Evolutionary conservation across 2,113 vertebrate genomes (phyloP), one percentile per base, ranked within the genome.

Genomic region (Semnornis frantzii): DNA sequence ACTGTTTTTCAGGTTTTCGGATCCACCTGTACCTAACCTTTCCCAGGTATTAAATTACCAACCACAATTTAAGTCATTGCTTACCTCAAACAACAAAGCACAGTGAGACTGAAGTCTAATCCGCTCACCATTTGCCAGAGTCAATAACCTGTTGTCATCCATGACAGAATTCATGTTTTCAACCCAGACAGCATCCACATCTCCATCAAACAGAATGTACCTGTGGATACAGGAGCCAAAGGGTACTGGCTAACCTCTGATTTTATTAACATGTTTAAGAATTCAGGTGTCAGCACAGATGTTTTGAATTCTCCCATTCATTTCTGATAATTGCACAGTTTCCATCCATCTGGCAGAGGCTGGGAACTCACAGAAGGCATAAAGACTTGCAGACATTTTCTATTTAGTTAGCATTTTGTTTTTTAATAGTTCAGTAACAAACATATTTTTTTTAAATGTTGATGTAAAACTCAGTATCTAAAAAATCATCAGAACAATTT

Each of bases 121-220:
- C 80, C 99, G 97, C 87, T 99, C 99, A 23, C 99, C 99, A 0
- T 99, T 99, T 82, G 99, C 99, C 93, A 99, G 91, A 2, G 99
- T 99, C 96, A 99, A 81, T 76, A 99, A 97, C 92, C 98, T 99
- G 97, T 99, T 99, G 97, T 99, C 99, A 34, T 99, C 99, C 99
- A 99, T 99, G 85, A 99, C 99, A 4, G 99, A 99, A 96, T 99
- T 99, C 99, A 99, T 99, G 95, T 99, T 99, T 93, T 99, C 99
- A 13, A 99, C 99, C 99, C 99, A 99, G 23, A 99, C 97, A 48
- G 99, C 99, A 71, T 99, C 99, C 78, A 99, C 99, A 27, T 99
- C 99, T 8, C 99, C 99, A 88, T 99, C 99, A 92, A 99, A 99
- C 69, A 99, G 97, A 79, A 99, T 99, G 82, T 99, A 99, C 96